Base-by-base conservation (phyloP, 2,113 vertebrate species). In the Neotragus moschatus region DNA sequence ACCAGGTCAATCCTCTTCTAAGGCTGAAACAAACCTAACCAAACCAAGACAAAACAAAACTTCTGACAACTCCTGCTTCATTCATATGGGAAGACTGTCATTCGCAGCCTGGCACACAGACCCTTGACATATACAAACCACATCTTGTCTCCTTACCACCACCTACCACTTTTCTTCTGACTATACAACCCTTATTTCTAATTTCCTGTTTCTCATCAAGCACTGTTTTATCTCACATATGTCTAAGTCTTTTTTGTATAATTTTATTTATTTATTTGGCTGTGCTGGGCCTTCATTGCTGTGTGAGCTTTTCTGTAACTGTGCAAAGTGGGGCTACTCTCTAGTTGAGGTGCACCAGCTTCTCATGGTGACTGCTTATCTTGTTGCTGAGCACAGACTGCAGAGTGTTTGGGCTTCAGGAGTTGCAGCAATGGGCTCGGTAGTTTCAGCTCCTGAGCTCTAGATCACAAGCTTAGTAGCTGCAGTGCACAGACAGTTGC, bases 51-150 rank as follows among this genome's bases (percentile, higher is more conserved):
- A 61, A 80, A 80, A 49, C 2, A 26, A 45, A 47, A 30, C 9
- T 23, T 47, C 26, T 58, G 3, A 30, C 7, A 5, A 16, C 9
- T 53, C 30, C 33, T 51, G 21, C 1, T 0, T 82, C 23, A 16
- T 17, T 75, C 39, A 14, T 12, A 21, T 6, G 12, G n/a, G 60
- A 60, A 61, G 10, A 4, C 30, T 11, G 0, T 2, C 36, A 1
- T 6, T 45, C 3, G 19, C 33, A 21, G 2, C 30, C 19, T 70
- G 77, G 7, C 16, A 17, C 11, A 28, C 1, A 23, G 16, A 81
- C 33, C 28, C 9, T 60, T 7, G 30, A 17, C 19, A 9, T 21
- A 45, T 21, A 45, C 7, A 55, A 63, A 14, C 14, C 23, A 0
- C 5, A n/a, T n/a, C 28, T 43, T 7, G 0, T 19, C 43, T 81